These are phyloP conservation scores for Allochrocebus solatus DNA, from an alignment of 2,797 vertebrate species.

Conservation along the genomic window DNA sequence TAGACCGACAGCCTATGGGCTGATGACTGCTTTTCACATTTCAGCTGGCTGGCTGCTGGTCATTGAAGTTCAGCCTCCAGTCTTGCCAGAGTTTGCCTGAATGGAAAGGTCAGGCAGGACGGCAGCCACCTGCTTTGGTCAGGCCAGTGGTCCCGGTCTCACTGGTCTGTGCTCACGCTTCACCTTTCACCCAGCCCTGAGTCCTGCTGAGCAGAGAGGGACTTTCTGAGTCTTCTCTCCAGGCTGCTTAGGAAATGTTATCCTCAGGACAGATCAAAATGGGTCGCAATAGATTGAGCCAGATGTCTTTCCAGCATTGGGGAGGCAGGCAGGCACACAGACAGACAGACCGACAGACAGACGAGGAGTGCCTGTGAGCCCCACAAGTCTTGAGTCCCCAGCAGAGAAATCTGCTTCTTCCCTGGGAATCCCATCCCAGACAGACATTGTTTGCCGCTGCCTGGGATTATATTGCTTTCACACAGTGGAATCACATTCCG, in stretches of 20 bases:
- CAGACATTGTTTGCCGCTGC: slow-evolving; percentile 74
- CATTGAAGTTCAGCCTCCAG: background rate
- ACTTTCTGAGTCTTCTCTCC: slow-evolving; percentile 8
- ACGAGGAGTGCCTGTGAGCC: background rate
- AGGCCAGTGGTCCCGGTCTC: background rate
- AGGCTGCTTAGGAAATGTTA: background rate
- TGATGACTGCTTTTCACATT: background rate
- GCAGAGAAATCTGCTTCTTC: slow-evolving; percentile 71
- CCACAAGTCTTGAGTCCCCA: slow-evolving; percentile 25
- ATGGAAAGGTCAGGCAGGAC: background rate
- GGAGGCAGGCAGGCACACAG: background rate
- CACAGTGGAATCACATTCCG: slow-evolving; percentile 77
- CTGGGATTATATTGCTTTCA: slow-evolving; percentile 79
- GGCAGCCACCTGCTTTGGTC: background rate
- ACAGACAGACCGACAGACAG: background rate
- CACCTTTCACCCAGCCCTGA: background rate
- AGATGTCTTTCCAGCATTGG: background rate
- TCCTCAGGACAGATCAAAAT: background rate
- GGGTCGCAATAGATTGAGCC: background rate
- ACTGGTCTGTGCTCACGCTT: background rate
- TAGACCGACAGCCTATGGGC: background rate
- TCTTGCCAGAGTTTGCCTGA: background rate
- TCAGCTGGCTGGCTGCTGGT: background rate
- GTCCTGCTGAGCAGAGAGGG: background rate
- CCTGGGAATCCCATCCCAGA: slow-evolving; percentile 74